Percentiles rank a stretch among this genome's conserved stretches.
These are phyloP conservation scores for Eupithecia vulgata DNA, from an alignment of 2,888 invertebrate genomes.

Conservation along the genomic window DNA sequence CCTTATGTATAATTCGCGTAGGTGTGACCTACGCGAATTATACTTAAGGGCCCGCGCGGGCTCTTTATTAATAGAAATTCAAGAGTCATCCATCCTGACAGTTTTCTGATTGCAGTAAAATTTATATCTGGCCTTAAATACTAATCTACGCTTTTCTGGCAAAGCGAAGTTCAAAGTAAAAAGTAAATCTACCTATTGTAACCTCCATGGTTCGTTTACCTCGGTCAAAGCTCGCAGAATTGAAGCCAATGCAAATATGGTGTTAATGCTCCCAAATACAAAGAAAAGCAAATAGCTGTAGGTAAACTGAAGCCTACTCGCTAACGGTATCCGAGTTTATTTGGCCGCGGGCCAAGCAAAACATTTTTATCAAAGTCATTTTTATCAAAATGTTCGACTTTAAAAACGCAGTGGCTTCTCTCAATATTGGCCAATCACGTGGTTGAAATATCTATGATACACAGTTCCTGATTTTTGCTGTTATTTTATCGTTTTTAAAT, in stretches of 20 bases:
- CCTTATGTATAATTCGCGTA: too few species aligned
- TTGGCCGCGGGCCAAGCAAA: constrained; percentile 44
- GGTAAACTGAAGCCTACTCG: background rate
- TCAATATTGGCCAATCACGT: constrained; percentile 5
- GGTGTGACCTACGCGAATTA: too few species aligned
- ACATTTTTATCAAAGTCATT: constrained; percentile 41
- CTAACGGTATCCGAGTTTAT: constrained; percentile 31
- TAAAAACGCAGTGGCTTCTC: background rate
- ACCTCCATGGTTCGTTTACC: background rate
- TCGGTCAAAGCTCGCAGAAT: constrained; percentile 3
- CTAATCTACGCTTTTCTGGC: background rate
- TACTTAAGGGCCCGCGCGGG: too few species aligned
- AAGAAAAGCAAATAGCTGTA: constrained; percentile 24
- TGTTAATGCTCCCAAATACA: constrained; percentile 10
- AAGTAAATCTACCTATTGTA: background rate
- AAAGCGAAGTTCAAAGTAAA: background rate
- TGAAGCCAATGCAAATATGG: constrained; percentile 10
- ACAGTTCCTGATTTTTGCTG: background rate
- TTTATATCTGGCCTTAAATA: background rate
- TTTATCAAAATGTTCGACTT: constrained; percentile 18
- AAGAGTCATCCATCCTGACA: too few species aligned
- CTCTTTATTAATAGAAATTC: too few species aligned
- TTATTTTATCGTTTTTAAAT: background rate
- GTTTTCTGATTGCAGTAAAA: too few species aligned
- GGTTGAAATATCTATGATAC: background rate